These are phyloP conservation scores for Gadopsis marmoratus DNA, from an alignment of 2,797 vertebrate species.

Conservation along the genomic window DNA sequence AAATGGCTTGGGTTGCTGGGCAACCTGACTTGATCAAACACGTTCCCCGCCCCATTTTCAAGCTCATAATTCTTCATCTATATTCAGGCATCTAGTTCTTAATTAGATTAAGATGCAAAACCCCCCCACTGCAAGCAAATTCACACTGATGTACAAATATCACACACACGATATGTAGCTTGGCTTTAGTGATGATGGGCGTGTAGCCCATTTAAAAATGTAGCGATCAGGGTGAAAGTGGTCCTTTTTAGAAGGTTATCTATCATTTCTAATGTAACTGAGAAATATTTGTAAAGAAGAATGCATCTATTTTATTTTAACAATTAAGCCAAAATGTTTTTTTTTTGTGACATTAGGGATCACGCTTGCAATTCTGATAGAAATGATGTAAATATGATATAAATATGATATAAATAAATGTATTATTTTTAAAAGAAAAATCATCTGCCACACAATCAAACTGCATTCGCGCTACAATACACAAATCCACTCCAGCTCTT, in stretches of 20 bases:
- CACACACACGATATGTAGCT: background rate
- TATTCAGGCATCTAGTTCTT: constrained; percentile 71
- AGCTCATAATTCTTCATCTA: constrained; percentile 76
- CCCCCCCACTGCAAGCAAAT: constrained; percentile 36
- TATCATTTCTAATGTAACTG: constrained; percentile 6
- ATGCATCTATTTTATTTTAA: constrained; percentile 2
- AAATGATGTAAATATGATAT: too few relatives aligned
- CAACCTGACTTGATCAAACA: constrained; percentile 74
- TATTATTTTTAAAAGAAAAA: background rate
- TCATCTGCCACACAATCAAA: background rate
- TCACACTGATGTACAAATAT: constrained; percentile 37
- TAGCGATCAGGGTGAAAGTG: background rate
- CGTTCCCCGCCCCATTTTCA: constrained; percentile 55
- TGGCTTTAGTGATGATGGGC: constrained; percentile 9
- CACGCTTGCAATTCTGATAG: background rate
- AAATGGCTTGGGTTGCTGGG: constrained; percentile 73
- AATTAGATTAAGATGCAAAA: constrained; percentile 79
- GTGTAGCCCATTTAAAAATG: constrained; percentile 27
- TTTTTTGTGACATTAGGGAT: background rate
- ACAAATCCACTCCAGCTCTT: constrained; percentile 58
- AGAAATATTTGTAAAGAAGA: background rate
- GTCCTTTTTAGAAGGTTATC: background rate
- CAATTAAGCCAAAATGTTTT: background rate
- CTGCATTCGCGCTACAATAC: background rate
- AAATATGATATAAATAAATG: constrained; percentile 7